These are phyloP conservation scores for Geotrupes spiniger DNA, from an alignment of 2,888 invertebrate genomes.

Conservation along the genomic window DNA sequence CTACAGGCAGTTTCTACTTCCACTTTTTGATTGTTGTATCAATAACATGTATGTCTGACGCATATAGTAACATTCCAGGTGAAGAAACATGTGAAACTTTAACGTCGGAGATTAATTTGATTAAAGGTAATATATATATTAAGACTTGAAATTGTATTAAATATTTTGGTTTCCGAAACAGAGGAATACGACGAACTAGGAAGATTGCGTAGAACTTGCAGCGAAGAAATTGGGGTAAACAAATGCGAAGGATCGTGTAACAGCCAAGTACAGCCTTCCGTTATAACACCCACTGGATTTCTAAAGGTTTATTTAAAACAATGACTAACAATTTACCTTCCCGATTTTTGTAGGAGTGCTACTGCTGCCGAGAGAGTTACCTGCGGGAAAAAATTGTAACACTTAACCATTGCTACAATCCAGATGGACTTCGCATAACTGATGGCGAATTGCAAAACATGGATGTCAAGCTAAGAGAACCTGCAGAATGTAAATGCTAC, in stretches of 20 bases:
- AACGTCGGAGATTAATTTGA: constrained; percentile 81
- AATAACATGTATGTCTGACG: constrained; percentile 13
- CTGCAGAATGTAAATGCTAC: constrained; percentile 85
- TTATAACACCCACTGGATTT: constrained; percentile 84
- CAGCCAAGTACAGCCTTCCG: constrained; percentile 90
- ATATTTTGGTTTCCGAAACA: constrained; percentile 43
- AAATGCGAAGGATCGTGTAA: constrained; percentile 93
- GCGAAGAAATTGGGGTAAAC: constrained; percentile 84
- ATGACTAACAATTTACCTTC: constrained; percentile 4
- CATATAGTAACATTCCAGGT: constrained; percentile 17
- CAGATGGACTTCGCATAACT: constrained; percentile 76
- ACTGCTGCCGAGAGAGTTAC: constrained; percentile 86
- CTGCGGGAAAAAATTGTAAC: constrained; percentile 77
- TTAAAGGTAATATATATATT: constrained; percentile 62
- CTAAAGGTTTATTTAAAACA: constrained; percentile 63
- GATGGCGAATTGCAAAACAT: constrained; percentile 68
- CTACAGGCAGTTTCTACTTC: constrained; percentile 29
- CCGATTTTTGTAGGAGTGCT: constrained; percentile 78
- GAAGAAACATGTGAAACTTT: constrained; percentile 84
- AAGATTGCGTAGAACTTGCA: constrained; percentile 80
- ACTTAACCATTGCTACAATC: constrained; percentile 82
- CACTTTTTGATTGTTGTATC: constrained; percentile 30
- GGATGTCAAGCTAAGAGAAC: constrained; percentile 82
- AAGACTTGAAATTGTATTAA: background rate
- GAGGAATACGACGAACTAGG: constrained; percentile 89